Evolutionary conservation across 1,140 invertebrate species (phyloP), one percentile per base, ranked within the genome.

Genomic region (Drosophila lowei): DNA sequence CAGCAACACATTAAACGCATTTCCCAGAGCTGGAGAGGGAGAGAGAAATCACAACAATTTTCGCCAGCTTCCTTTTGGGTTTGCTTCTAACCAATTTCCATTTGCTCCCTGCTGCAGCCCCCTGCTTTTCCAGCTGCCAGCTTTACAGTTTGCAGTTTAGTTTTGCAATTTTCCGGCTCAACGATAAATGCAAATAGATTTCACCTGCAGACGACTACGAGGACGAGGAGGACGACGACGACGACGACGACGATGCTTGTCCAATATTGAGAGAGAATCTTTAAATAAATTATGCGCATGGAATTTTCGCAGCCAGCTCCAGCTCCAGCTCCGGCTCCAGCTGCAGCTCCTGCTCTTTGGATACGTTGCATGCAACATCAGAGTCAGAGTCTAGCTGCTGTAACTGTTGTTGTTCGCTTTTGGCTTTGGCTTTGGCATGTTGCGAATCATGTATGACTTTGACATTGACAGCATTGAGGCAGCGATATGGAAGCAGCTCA

Each of bases 121-220:
- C 25, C 28, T 42, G 49, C 38, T 11, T 9, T 23, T 48, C 67
- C 60, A 56, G 42, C 30, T 65, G 50, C 42, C 62, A 64, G 62
- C 67, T 68, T 55, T 71, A 56, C 72, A 75, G 72, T 60, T 77
- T 77, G 76, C 77, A 79, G 81, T 88, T 86, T 81, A 86, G 80
- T 81, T 75, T 88, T 78, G 83, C 81, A 85, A 88, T 85, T 85
- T 85, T 85, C 81, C 81, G 79, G 81, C 77, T 85, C 81, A 86
- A 85, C 81, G 80, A 88, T 89, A 88, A 89, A 88, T 88, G 83
- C 81, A 88, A 88, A 88, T 83, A 89, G 84, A 89, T 88, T 88
- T 88, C 79, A 88, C 84, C 83, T 88, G 83, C 84, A 88, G 83
- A 84, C 83, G 34, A 38, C 34, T 13, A 38, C 30, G 9, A 34